Base-by-base conservation (phyloP, 1,140 invertebrate species). In the Mercenaria mercenaria region DNA sequence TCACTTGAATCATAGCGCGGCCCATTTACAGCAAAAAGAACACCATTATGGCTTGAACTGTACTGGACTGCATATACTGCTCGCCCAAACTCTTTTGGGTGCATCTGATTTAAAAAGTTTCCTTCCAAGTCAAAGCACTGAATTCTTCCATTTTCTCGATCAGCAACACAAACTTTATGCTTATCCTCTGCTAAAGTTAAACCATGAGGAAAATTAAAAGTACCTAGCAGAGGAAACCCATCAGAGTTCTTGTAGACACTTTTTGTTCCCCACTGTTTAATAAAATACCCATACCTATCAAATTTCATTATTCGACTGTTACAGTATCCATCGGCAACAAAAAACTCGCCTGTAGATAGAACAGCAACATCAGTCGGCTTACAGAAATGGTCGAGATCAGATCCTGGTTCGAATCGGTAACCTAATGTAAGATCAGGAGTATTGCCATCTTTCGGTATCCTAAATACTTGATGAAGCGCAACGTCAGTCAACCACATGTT, bases 401-500 rank as follows among this genome's bases (percentile, higher is more conserved):
- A 87, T 15, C 98, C 98, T 2, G 98, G 98, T 29, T 97, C 96
- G 95, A 99, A 98, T 8, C 97, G 96, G 94, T 98, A 97, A 4
- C 99, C 99, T 37, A 99, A 97, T 0, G 97, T 97, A 79, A 99
- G 92, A 67, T 89, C 90, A 2, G 93, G 91, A 74, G 97, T 97
- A 52, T 92, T 93, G 6, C 96, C 96, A 90, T 97, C 97, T 47
- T 96, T 96, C 13, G 97, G 96, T 94, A 98, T 98, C 97, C 98
- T 96, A 72, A 96, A 97, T 96, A 96, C 98, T 97, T 99, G 99
- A 96, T 99, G 99, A 90, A 99, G 97, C 10, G 98, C 99, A 23
- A 99, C 98, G 96, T 99, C 99, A 2, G 99, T 99, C 6, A 99
- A 96, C 98, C 98, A 99, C 32, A 98, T 97, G 94, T 99, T 99